Conservation (phyloP, 2,113 vertebrate genomes). For the Alligator mississippiensis region DNA sequence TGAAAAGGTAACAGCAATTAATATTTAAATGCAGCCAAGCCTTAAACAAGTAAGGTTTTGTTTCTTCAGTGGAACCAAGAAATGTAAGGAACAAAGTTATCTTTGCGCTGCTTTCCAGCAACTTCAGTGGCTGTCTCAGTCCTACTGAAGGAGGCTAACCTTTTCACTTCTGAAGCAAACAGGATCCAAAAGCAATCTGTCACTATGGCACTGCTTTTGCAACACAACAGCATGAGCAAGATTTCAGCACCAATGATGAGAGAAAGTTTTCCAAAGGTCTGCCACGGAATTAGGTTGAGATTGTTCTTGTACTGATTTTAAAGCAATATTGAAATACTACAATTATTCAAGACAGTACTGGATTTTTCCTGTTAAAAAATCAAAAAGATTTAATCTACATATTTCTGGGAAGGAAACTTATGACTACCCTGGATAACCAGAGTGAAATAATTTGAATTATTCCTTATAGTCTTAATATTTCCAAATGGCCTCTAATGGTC, state of each 20-base stretch:
- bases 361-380: background rate
- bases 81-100: too few species aligned
- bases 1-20: background rate
- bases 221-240: background rate
- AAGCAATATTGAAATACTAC: background rate
- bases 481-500: too few species aligned
- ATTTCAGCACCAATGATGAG: background rate
- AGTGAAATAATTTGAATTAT: background rate
- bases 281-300: background rate
- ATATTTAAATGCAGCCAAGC: background rate
- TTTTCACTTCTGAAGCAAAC: rapidly evolving
- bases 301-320: background rate
- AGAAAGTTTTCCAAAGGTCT: background rate
- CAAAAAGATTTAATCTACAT: background rate
- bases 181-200: background rate
- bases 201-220: background rate
- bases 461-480: too few species aligned
- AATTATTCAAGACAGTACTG: background rate
- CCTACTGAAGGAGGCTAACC: background rate
- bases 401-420: background rate
- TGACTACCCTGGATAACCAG: background rate
- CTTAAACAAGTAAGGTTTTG: too few species aligned
- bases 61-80: too few species aligned
- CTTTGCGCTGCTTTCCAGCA: background rate
- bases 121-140: background rate